Percentiles rank a stretch among this genome's conserved stretches.
phyloP scores from a whole-genome alignment of 1,140 invertebrate species.

The Penaeus indicus region DNA sequence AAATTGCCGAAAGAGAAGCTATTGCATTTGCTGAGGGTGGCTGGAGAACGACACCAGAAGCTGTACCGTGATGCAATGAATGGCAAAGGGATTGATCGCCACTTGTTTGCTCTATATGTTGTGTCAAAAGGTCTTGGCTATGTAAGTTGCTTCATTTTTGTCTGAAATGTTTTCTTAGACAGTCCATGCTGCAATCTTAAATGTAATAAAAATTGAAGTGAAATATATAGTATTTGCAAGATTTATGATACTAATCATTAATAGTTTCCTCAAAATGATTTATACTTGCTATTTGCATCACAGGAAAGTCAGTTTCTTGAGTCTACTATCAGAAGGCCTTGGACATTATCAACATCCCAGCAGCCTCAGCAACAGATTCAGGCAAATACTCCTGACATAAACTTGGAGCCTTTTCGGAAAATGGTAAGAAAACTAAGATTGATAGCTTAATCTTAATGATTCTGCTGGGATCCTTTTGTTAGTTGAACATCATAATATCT shows the following conservation, averaged over 20 bases:
- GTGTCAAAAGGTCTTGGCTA: conserved; percentile 73
- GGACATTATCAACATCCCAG: conserved; percentile 74
- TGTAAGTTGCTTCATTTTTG: conserved; percentile 40
- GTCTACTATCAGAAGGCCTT: conserved; percentile 72
- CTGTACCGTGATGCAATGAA: conserved; percentile 72
- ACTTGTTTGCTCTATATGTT: conserved; percentile 75
- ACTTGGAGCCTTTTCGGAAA: conserved; percentile 70
- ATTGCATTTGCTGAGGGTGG: conserved; percentile 66
- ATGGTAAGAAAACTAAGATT: conserved; percentile 67
- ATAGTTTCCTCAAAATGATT: conserved; percentile 62
- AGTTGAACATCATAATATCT: too few relatives aligned
- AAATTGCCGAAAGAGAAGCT: conserved; percentile 62
- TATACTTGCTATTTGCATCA: not conserved
- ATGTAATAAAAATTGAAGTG: not conserved
- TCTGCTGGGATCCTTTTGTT: not conserved
- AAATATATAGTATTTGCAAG: conserved; percentile 4
- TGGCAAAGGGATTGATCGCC: conserved; percentile 72
- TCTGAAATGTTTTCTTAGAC: not conserved
- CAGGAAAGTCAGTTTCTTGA: conserved; percentile 63
- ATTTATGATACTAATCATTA: conserved; percentile 68
- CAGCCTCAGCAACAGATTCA: conserved; percentile 74
- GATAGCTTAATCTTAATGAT: not conserved
- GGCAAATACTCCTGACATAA: conserved; percentile 71
- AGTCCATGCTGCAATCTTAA: not conserved
- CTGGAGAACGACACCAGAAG: conserved; percentile 70